Conservation (phyloP, 1,140 invertebrate genomes). For the Drosophila pachea region DNA sequence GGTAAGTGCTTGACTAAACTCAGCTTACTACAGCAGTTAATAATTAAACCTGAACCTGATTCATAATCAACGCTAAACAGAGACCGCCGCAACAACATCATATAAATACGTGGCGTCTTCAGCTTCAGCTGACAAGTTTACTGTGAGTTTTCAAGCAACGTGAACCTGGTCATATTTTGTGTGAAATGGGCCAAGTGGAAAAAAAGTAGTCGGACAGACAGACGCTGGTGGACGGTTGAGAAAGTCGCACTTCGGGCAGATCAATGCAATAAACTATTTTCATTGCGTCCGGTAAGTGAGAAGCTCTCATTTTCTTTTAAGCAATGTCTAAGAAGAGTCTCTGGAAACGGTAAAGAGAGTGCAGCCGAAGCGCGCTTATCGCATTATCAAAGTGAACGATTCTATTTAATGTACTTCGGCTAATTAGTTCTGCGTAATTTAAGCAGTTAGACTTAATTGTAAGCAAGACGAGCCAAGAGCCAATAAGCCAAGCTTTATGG, state of each 20-base stretch:
- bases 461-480: conserved; percentile 1
- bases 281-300: neutral
- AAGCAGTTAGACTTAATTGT: conserved; percentile 15
- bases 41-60: conserved; percentile 12
- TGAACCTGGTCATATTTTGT: neutral
- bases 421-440: conserved; percentile 16
- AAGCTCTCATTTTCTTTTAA: neutral
- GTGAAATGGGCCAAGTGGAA: neutral
- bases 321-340: neutral
- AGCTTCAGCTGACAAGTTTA: neutral
- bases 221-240: neutral
- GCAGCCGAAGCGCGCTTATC: neutral
- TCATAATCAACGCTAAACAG: neutral
- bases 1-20: neutral
- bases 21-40: neutral
- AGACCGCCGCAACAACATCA: neutral
- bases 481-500: conserved; percentile 2
- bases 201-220: neutral
- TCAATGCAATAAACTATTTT: neutral
- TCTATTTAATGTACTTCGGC: conserved; percentile 5
- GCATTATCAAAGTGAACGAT: neutral
- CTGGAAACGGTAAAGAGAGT: conserved; percentile 4
- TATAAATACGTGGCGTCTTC: conserved; percentile 4
- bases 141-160: neutral
- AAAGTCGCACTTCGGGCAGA: neutral